These are phyloP conservation scores for Cordilura impudica DNA, from an alignment of 2,888 invertebrate genomes.

Conservation along the genomic window DNA sequence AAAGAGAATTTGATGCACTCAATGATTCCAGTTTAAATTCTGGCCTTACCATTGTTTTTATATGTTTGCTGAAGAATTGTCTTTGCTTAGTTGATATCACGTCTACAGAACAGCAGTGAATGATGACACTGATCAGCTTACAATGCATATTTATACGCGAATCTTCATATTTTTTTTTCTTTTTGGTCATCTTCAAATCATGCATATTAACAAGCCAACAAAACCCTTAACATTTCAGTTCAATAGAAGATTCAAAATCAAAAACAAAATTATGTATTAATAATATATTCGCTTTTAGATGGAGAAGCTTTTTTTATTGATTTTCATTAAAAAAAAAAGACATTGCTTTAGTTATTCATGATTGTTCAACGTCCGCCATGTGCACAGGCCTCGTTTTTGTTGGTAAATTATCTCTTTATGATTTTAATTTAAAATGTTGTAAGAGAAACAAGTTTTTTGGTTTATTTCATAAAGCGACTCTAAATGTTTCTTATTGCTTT, in stretches of 20 bases:
- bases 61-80: background rate
- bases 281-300: background rate
- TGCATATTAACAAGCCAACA: background rate
- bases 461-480: constrained; percentile 1
- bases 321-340: background rate
- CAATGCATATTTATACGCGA: constrained; percentile 58
- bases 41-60: constrained; percentile 50
- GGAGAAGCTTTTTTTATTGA: background rate
- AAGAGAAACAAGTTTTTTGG: constrained; percentile 22
- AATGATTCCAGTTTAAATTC: background rate
- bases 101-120: constrained; percentile 36
- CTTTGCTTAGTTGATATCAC: constrained; percentile 31
- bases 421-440: background rate
- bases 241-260: constrained; percentile 22
- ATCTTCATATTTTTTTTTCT: background rate
- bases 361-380: constrained; percentile 24
- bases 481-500: background rate
- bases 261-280: background rate
- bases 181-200: background rate
- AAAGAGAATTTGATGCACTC: background rate
- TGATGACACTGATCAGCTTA: constrained; percentile 24
- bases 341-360: background rate
- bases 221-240: background rate
- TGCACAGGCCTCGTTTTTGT: background rate
- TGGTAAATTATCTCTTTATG: background rate